A percentile compares a stretch with the other conserved stretches of the same genome.
Evolutionary conservation across 1,140 invertebrate genomes (phyloP).

Genomic region (Drosophila gunungcola): DNA sequence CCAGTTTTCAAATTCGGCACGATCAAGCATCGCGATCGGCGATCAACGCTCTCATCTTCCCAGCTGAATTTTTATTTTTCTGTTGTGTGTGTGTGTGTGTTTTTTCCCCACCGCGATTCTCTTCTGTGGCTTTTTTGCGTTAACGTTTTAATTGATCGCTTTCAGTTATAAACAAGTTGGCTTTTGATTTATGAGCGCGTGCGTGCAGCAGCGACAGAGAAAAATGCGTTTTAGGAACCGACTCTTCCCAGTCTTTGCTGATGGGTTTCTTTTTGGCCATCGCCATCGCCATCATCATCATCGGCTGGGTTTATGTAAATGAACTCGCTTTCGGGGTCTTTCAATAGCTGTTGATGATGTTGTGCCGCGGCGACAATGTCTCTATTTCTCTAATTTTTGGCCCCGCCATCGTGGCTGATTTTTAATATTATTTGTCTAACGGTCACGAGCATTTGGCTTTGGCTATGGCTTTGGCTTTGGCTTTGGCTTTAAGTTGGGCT

Average conservation of each 20-base stretch:
- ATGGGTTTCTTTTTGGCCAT: slow-evolving; percentile 50
- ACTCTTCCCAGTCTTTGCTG: slow-evolving; percentile 22
- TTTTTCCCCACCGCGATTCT: slow-evolving; percentile 14
- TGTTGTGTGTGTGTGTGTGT: slow-evolving; percentile 1
- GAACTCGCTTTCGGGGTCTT: slow-evolving; percentile 49
- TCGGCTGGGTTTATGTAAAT: slow-evolving; percentile 42
- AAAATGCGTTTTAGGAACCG: slow-evolving; percentile 73
- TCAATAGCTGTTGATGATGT: slow-evolving; percentile 80
- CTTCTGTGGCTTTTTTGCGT: slow-evolving; percentile 68
- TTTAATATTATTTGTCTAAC: slow-evolving; percentile 82
- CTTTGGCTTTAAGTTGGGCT: slow-evolving; percentile 15
- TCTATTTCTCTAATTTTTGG: slow-evolving; percentile 74
- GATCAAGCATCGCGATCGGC: slow-evolving; percentile 68
- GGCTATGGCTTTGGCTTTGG: slow-evolving; percentile 46
- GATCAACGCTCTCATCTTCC: slow-evolving; percentile 63
- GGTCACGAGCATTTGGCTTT: slow-evolving; percentile 74
- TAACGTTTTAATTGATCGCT: slow-evolving; percentile 83
- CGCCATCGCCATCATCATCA: slow-evolving; percentile 12
- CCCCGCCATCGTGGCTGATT: slow-evolving; percentile 63
- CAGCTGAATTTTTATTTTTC: slow-evolving; percentile 52
- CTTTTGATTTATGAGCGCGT: slow-evolving; percentile 80
- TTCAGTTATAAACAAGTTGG: slow-evolving; percentile 82
- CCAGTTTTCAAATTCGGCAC: slow-evolving; percentile 75
- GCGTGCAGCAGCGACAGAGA: slow-evolving; percentile 73
- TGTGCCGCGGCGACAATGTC: slow-evolving; percentile 77